Conservation (phyloP, 2,113 vertebrate species). For the Zonotrichia leucophrys region DNA sequence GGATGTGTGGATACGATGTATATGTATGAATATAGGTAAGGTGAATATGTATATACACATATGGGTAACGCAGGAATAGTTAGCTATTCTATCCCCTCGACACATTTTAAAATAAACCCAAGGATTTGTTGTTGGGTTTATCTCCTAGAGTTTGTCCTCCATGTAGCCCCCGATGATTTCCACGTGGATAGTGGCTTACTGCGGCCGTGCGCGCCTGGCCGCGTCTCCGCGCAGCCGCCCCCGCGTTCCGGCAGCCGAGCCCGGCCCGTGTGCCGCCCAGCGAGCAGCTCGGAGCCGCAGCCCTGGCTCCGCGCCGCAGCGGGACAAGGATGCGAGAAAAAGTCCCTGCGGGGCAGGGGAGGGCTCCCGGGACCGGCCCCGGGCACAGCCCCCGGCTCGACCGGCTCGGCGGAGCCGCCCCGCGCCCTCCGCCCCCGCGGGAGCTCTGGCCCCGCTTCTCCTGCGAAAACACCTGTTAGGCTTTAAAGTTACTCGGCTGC, state of each 20-base stretch:
- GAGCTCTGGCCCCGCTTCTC: neutral
- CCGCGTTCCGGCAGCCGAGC: neutral
- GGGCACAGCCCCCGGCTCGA: neutral
- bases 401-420: neutral
- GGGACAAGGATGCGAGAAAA: neutral
- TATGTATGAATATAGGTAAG: neutral
- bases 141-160: neutral
- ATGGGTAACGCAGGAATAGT: neutral
- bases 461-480: slow-evolving; percentile 72
- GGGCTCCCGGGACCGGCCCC: neutral
- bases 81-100: neutral
- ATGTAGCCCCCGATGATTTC: neutral
- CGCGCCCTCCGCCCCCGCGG: neutral
- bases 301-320: neutral
- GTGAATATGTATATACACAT: neutral
- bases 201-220: neutral
- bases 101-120: neutral
- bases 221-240: neutral
- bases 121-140: no score
- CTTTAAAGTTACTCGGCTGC: neutral
- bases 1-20: neutral
- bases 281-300: neutral
- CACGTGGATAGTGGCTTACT: neutral
- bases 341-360: neutral
- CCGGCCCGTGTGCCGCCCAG: neutral